These are phyloP conservation scores for Tapirus terrestris DNA, from an alignment of 2,113 vertebrate species.

Conservation along the genomic window DNA sequence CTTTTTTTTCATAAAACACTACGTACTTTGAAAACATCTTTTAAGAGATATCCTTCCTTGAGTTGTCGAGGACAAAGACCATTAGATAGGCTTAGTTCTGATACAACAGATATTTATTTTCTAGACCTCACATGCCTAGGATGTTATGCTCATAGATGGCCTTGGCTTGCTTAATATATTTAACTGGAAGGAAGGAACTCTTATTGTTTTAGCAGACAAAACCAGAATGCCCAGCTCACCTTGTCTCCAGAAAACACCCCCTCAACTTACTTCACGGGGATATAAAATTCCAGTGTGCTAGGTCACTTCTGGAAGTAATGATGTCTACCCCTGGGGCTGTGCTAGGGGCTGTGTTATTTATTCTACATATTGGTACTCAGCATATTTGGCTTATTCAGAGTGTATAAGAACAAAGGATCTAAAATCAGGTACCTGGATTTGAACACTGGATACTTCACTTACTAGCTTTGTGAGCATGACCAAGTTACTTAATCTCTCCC, in stretches of 20 bases:
- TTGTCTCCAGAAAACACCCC: neutral
- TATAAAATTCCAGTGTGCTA: neutral
- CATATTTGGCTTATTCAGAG: neutral
- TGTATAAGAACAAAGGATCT: neutral
- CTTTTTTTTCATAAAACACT: slow-evolving; percentile 28
- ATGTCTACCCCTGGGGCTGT: neutral
- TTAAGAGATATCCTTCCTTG: neutral
- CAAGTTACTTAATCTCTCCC: neutral
- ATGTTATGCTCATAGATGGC: neutral
- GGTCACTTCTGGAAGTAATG: neutral
- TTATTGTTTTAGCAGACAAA: neutral
- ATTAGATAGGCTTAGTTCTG: neutral
- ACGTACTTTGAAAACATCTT: neutral
- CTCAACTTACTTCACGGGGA: neutral
- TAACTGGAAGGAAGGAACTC: neutral
- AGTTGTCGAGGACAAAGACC: neutral
- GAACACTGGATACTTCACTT: neutral
- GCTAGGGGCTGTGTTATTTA: neutral
- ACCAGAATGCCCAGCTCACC: neutral
- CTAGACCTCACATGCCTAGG: neutral
- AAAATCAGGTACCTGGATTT: slow-evolving; percentile 20
- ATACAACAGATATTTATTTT: neutral
- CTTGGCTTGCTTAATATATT: neutral
- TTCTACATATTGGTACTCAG: neutral
- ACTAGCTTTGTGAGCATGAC: neutral